A percentile compares a stretch with the other conserved stretches of the same genome.
Conservation (phyloP, 2,113 vertebrate genomes). For the Apodemus sylvaticus region DNA sequence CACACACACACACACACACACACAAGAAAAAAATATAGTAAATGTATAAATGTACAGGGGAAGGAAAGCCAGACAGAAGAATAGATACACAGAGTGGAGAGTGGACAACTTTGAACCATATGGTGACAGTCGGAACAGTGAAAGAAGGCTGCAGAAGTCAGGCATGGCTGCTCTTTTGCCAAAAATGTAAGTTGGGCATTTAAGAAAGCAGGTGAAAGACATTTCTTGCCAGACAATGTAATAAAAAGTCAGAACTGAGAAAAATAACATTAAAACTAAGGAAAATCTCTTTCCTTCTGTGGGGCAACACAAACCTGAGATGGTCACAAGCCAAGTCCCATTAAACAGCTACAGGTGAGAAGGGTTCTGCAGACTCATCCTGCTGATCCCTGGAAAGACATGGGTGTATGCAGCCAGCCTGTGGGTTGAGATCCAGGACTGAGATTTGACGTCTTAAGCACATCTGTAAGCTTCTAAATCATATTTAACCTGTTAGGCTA, state of each 20-base stretch:
- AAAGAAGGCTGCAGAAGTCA: neutral
- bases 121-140: neutral
- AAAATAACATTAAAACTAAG: slow-evolving; percentile 15
- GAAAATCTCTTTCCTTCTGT: neutral
- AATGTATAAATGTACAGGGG: neutral
- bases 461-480: neutral
- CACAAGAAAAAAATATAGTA: neutral
- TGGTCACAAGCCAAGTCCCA: neutral
- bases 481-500: neutral
- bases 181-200: neutral
- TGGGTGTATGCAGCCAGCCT: neutral
- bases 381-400: neutral
- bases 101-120: neutral
- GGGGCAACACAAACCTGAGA: neutral
- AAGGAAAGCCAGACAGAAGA: neutral
- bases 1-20: neutral
- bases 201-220: neutral
- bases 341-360: neutral
- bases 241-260: slow-evolving; percentile 21
- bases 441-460: neutral
- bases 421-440: neutral
- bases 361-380: neutral
- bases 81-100: neutral
- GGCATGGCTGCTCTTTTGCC: neutral
- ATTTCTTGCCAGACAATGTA: neutral